phyloP scores from a whole-genome alignment of 2,797 vertebrate species.

The Acanthurus lineatus region DNA sequence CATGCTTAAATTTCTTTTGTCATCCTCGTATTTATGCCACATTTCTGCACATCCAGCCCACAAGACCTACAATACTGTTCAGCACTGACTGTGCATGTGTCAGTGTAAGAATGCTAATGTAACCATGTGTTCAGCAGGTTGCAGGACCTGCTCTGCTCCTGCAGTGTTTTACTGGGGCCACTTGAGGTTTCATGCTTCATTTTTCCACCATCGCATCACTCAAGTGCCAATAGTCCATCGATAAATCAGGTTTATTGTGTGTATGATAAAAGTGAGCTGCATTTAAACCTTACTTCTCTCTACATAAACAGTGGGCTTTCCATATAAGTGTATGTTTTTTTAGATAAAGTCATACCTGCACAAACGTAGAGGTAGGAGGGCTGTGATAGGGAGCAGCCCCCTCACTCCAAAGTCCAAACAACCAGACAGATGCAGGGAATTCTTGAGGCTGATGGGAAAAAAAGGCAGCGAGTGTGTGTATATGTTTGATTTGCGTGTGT shows the following conservation, averaged over 20 bases:
- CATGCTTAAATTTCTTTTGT: background rate
- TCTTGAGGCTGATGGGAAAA: slow-evolving; percentile 50
- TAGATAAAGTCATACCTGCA: slow-evolving; percentile 63
- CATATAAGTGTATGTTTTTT: slow-evolving; percentile 22
- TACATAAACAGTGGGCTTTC: slow-evolving; percentile 26
- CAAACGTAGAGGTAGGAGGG: slow-evolving; percentile 37
- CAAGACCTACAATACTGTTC: background rate
- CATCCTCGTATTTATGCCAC: background rate
- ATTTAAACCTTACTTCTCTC: slow-evolving; percentile 1
- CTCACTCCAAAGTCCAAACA: slow-evolving; percentile 70
- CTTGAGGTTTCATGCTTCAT: slow-evolving; percentile 5
- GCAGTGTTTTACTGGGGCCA: slow-evolving; percentile 22
- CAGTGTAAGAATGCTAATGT: background rate
- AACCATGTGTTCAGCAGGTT: slow-evolving; percentile 35
- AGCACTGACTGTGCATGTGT: background rate
- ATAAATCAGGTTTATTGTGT: slow-evolving; percentile 14
- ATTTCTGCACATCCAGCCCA: background rate
- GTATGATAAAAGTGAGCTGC: background rate
- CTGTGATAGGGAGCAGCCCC: slow-evolving; percentile 13
- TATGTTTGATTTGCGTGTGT: slow-evolving; percentile 42
- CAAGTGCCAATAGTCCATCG: background rate
- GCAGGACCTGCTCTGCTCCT: slow-evolving; percentile 11
- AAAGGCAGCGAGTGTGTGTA: slow-evolving; percentile 40
- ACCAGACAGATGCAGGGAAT: slow-evolving; percentile 61
- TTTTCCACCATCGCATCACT: slow-evolving; percentile 44